Evolutionary conservation across 2,888 invertebrate genomes (phyloP), one percentile per base, ranked within the genome.

Genomic region (Himalopsyche japonica): DNA sequence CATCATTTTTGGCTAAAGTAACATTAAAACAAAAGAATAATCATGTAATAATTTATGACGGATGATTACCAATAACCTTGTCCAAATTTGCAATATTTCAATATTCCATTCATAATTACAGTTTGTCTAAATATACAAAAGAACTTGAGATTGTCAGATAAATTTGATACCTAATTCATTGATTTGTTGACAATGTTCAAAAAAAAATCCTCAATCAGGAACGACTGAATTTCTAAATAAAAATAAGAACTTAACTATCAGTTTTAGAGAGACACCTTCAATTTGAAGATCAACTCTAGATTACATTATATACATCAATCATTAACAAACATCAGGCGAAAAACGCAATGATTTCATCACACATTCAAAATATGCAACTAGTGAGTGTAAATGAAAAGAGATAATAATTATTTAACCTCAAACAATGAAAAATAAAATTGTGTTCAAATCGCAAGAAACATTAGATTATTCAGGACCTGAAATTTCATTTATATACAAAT

Each of bases 1-100:
- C 77, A 81, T 76, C 34, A 77, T 82, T 82, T 82, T 82, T 82
- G 82, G 77, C 77, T 77, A 82, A 82, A 77, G 47, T 76, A 82
- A 82, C 76, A 47, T 43, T 27, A 81, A 37, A 81, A 81, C 80
- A 81, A 81, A 57, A 81, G 15, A 64, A 64, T 37, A 81, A 30
- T 70, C 27, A 15, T 70, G 70, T 27, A 27, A 70, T 27, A 70
- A 70, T 70, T 70, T 70, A 70, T 70, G 27, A 70, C 27, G 27
- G 70, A 70, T 57, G 24, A 57, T 30, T 70, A 30, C 70, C 70
- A 70, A 70, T 27, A 70, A 70, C 27, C 27, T 70, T 70, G 70
- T 70, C 70, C 70, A 70, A 57, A 20, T 57, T 57, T 57, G 57
- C n/a, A 57, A 24, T 70, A 43, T 70, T 70, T 70, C 27, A 70